Evolutionary conservation across 1,140 invertebrate genomes (phyloP).

Genomic region (Neoseiulus cucumeris): DNA sequence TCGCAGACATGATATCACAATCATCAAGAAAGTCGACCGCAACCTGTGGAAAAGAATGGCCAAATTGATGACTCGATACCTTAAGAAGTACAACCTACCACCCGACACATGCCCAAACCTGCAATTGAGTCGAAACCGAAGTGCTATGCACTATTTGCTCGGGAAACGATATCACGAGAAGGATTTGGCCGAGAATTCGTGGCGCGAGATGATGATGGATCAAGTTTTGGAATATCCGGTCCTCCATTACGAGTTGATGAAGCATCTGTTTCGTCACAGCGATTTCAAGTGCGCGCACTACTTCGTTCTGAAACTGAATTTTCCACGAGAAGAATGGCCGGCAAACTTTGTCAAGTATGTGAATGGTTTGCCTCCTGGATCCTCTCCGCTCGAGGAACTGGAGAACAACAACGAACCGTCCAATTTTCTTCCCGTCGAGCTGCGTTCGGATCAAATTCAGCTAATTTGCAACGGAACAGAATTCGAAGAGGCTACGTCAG

Average conservation of each 20-base stretch:
- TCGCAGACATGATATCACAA: neutral
- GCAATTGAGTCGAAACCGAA: neutral
- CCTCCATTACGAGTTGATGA: neutral
- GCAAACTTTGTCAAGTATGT: neutral
- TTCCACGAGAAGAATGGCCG: neutral
- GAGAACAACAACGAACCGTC: neutral
- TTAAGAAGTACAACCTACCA: neutral
- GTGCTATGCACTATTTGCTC: neutral
- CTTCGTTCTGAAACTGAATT: neutral
- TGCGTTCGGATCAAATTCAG: neutral
- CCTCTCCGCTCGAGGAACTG: neutral
- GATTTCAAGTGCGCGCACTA: neutral
- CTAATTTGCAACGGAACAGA: no score
- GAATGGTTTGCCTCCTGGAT: neutral
- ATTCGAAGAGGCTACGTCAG: no score
- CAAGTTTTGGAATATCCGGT: neutral
- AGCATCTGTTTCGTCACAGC: neutral
- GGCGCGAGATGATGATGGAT: constrained; percentile 1
- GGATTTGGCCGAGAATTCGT: neutral
- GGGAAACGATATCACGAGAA: neutral
- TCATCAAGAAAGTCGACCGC: neutral
- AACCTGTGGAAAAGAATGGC: neutral
- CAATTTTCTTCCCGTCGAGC: neutral
- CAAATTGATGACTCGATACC: neutral
- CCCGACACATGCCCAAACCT: neutral